These are phyloP conservation scores for Sminthopsis crassicaudata DNA, from an alignment of 2,113 vertebrate species.

Conservation along the genomic window DNA sequence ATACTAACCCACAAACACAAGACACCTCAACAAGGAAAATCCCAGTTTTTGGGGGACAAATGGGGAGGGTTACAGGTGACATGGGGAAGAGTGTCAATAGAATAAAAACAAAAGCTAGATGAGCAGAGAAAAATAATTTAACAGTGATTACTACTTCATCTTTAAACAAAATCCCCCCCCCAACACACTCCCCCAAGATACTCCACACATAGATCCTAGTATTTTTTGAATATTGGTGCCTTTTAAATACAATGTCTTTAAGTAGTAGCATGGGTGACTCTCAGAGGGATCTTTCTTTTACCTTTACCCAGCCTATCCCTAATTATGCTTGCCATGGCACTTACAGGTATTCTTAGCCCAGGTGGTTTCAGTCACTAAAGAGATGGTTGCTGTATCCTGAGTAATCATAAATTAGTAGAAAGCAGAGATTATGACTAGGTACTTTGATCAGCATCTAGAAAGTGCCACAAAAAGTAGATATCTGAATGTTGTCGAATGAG, in stretches of 20 bases:
- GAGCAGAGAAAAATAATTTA: neutral
- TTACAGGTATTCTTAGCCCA: conserved; percentile 2
- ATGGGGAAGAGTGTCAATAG: neutral
- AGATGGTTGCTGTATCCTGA: neutral
- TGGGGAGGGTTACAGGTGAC: neutral
- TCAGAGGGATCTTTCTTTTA: neutral
- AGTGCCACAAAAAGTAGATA: neutral
- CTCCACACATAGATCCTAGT: neutral
- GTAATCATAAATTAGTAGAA: conserved; percentile 1
- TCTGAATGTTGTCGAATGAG: neutral
- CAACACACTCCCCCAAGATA: neutral
- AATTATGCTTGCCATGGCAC: neutral
- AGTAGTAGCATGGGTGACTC: neutral
- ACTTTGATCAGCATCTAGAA: conserved; percentile 2
- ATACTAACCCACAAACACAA: neutral
- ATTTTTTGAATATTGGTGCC: neutral
- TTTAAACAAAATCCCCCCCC: neutral
- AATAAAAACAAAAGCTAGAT: neutral
- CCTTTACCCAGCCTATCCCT: conserved; percentile 1
- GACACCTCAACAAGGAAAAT: neutral
- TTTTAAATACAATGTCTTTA: neutral
- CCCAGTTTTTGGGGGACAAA: neutral
- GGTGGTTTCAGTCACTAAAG: neutral
- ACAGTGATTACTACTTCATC: neutral
- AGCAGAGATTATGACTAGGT: conserved; percentile 2